Base-by-base conservation (phyloP, 1,140 invertebrate species). In the Galendromus occidentalis region DNA sequence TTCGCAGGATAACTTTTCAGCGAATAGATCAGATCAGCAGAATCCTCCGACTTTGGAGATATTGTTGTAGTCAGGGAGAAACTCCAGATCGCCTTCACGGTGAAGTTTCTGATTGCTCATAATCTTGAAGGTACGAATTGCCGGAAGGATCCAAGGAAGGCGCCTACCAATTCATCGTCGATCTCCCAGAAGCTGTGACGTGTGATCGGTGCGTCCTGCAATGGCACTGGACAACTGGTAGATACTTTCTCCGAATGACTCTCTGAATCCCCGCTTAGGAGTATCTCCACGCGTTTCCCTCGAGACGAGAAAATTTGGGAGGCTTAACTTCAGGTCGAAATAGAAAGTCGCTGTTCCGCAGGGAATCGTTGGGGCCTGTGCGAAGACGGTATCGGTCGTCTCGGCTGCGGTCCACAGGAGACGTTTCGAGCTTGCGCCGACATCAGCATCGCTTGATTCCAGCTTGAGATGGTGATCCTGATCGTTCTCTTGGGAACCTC, bases 381-480 rank as follows among this genome's bases (percentile, higher is more conserved):
- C 66, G 67, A 66, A 7, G 69, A 77, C 67, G 75, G 72, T 42
- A 81, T 80, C 42, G 84, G 82, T 41, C 81, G 80, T 0, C 82
- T 88, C 1, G 86, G 86, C 1, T 91, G 87, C 72, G 88, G 88
- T 0, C 83, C 84, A 0, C 87, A 91, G 74, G 87, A 91, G 73
- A 86, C 89, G 72, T 92, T 91, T 72, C 80, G 88, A 7, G 84
- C 85, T 0, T 91, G 88, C 70, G 83, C 88, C 0, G 88, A 91
- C 71, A 83, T 91, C 12, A 76, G 80, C 1, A 85, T 92, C 20
- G 81, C 51, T 29, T 59, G 33, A 59, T 4, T 59, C 33, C 33
- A 6, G 4, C 33, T 4, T 4, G 33, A 39, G 9, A 39, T 9
- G 9, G 33, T 4, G 4, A 9, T 39, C 33, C 9, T 39, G 4